Percentiles rank a stretch among this genome's conserved stretches.
These are phyloP conservation scores for Diceros bicornis DNA, from an alignment of 2,797 vertebrate species.

Conservation along the genomic window DNA sequence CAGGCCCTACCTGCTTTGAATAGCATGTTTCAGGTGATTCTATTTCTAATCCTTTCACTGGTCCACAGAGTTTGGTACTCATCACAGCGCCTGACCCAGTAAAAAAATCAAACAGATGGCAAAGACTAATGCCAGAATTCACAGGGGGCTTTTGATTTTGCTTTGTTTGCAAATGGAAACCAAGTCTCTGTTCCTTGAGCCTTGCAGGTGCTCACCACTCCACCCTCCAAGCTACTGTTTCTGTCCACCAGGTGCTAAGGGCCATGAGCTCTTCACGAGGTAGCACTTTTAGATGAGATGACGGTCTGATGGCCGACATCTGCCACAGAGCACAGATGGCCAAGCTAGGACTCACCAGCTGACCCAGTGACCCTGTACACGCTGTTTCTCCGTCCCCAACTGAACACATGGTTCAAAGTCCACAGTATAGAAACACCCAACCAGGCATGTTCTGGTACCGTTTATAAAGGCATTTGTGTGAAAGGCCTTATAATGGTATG, in stretches of 20 bases:
- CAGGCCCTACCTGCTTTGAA: not conserved
- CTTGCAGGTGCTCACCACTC: not conserved
- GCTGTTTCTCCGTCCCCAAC: rapidly evolving
- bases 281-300: not conserved
- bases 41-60: not conserved
- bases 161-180: slow-evolving; percentile 32
- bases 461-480: not conserved
- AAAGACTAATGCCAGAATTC: not conserved
- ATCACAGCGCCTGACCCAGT: not conserved
- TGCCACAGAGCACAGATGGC: not conserved
- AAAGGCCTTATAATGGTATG: not conserved
- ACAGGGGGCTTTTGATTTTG: not conserved
- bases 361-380: not conserved
- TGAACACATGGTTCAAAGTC: not conserved
- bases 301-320: not conserved
- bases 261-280: not conserved
- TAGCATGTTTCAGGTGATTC: not conserved
- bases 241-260: not conserved
- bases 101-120: slow-evolving; percentile 7
- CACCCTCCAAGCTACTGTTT: not conserved
- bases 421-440: not conserved
- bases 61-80: not conserved
- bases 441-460: not conserved
- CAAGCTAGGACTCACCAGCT: not conserved
- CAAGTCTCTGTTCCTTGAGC: not conserved